phyloP scores from a whole-genome alignment of 2,797 vertebrate genomes.

The Pampus argenteus region DNA sequence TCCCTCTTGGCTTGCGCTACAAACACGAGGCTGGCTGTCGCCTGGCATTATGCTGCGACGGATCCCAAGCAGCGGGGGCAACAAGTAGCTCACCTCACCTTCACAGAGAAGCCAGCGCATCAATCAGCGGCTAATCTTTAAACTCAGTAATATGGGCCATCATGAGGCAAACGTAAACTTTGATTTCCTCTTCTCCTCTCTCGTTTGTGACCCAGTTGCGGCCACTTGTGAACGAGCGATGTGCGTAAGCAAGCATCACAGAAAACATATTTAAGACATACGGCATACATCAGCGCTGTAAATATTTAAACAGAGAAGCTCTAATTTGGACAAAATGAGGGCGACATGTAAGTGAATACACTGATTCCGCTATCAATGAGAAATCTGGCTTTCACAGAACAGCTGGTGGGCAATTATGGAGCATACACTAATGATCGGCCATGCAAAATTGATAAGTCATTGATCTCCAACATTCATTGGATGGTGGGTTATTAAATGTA shows the following conservation, averaged over 20 bases:
- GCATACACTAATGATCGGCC: conserved; percentile 76
- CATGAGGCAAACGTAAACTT: conserved; percentile 22
- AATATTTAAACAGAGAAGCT: conserved; percentile 63
- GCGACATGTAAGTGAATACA: conserved; percentile 49
- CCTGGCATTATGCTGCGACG: conserved; percentile 59
- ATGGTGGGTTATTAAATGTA: conserved; percentile 55
- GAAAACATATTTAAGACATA: conserved; percentile 42
- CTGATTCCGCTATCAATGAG: conserved; percentile 57
- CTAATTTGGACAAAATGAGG: conserved; percentile 70
- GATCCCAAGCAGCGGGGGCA: conserved; percentile 47
- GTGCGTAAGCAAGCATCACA: conserved; percentile 38
- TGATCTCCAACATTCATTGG: conserved; percentile 62
- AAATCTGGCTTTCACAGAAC: conserved; percentile 72
- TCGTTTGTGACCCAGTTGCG: neutral
- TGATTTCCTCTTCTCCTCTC: conserved; percentile 18
- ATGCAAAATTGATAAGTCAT: conserved; percentile 82
- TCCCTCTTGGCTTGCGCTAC: conserved; percentile 81
- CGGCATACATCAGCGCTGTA: conserved; percentile 25
- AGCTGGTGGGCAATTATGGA: conserved; percentile 77
- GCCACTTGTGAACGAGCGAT: neutral
- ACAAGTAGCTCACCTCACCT: conserved; percentile 68
- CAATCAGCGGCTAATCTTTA: conserved; percentile 62
- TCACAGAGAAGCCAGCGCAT: conserved; percentile 58
- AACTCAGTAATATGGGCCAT: conserved; percentile 35
- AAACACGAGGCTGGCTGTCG: conserved; percentile 78